These are phyloP conservation scores for Garra rufa DNA, from an alignment of 2,113 vertebrate genomes.

Conservation along the genomic window DNA sequence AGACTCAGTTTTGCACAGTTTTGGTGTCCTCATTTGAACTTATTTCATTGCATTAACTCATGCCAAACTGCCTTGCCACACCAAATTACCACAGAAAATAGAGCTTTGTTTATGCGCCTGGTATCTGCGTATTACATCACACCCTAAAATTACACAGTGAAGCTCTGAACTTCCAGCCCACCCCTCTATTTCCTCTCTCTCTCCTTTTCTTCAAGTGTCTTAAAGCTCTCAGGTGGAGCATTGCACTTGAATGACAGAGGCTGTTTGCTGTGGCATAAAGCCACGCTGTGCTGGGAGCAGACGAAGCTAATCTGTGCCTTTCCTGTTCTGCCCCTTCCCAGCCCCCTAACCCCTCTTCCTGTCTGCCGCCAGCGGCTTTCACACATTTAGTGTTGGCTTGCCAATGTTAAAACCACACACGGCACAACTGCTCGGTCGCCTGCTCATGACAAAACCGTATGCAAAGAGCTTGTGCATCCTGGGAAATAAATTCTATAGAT, in stretches of 20 bases:
- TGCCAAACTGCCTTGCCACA: constrained; percentile 60
- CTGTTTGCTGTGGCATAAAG: constrained; percentile 61
- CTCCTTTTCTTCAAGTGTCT: constrained; percentile 13
- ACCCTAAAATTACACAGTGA: constrained; percentile 65
- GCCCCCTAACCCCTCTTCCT: constrained; percentile 50
- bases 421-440: constrained; percentile 48
- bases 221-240: constrained; percentile 25
- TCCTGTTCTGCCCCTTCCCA: constrained; percentile 53
- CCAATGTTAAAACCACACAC: constrained; percentile 30
- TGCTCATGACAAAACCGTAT: constrained; percentile 20
- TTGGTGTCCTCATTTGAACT: constrained; percentile 3
- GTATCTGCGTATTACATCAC: constrained; percentile 60
- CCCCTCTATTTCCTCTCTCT: constrained; percentile 29
- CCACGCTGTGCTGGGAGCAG: constrained; percentile 61
- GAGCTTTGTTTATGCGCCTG: constrained; percentile 60
- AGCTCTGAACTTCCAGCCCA: constrained; percentile 57
- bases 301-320: constrained; percentile 63
- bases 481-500: not conserved
- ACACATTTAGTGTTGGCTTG: constrained; percentile 45
- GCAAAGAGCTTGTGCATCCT: not conserved
- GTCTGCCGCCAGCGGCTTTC: constrained; percentile 54
- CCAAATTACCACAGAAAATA: constrained; percentile 66
- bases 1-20: not conserved
- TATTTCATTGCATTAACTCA: constrained; percentile 61
- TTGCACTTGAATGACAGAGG: constrained; percentile 15